A percentile compares a stretch with the other conserved stretches of the same genome.
Conservation (phyloP, 2,888 invertebrate genomes). For the Limnephilus marmoratus region DNA sequence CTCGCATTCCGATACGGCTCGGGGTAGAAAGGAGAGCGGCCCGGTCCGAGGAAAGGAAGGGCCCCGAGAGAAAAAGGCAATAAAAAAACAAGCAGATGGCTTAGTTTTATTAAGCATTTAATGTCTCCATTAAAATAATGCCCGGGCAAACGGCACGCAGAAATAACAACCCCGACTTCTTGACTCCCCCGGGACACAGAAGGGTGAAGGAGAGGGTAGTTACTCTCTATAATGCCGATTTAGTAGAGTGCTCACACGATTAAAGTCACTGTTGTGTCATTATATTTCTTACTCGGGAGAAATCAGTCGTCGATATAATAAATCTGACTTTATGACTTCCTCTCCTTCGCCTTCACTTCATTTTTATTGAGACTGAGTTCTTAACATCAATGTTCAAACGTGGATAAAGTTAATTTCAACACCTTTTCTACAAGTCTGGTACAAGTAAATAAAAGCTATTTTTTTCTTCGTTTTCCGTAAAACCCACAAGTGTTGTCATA, state of each 20-base stretch:
- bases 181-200: background rate
- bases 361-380: background rate
- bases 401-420: background rate
- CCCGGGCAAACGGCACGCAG: slow-evolving; percentile 57
- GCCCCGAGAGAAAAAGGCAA: slow-evolving; percentile 49
- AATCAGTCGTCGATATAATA: slow-evolving; percentile 18
- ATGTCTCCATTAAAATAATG: slow-evolving; percentile 66
- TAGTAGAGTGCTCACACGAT: slow-evolving; percentile 41
- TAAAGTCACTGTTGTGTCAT: slow-evolving; percentile 45
- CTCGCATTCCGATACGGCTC: slow-evolving; percentile 19
- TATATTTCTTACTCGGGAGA: slow-evolving; percentile 39
- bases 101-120: slow-evolving; percentile 65
- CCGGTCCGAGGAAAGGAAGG: slow-evolving; percentile 9
- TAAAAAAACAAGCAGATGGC: slow-evolving; percentile 60
- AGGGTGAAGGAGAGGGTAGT: slow-evolving; percentile 8
- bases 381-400: background rate
- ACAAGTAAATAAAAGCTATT: background rate
- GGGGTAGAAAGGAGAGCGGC: slow-evolving; percentile 32
- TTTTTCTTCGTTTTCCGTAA: background rate
- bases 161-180: slow-evolving; percentile 25
- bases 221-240: slow-evolving; percentile 45
- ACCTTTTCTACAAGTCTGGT: background rate
- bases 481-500: too few species aligned
- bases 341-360: background rate
- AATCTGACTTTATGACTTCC: slow-evolving; percentile 20